Evolutionary conservation across 2,113 vertebrate species (phyloP).

Genomic region (Menidia beryllina): DNA sequence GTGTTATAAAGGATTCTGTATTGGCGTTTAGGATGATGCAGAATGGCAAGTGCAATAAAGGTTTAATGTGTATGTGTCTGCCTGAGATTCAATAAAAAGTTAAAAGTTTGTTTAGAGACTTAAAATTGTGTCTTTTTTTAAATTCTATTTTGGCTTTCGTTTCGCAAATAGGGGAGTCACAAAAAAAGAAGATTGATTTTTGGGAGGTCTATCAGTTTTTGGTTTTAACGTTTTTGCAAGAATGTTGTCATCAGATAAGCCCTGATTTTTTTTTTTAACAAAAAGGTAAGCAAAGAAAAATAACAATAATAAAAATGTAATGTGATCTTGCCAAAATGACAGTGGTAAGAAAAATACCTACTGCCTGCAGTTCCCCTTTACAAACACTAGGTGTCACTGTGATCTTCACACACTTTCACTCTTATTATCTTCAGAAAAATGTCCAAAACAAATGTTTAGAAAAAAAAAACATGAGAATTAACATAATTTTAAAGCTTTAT

Average conservation of each 20-base stretch:
- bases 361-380: slow-evolving; percentile 10
- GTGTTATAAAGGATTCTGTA: slow-evolving; percentile 30
- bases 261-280: no score
- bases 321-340: no score
- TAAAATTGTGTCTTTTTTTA: slow-evolving; percentile 23
- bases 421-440: not conserved
- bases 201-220: no score
- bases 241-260: no score
- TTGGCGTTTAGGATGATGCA: slow-evolving; percentile 32
- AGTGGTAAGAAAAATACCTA: not conserved
- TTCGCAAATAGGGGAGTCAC: no score
- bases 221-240: no score
- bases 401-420: not conserved
- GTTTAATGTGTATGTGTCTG: slow-evolving; percentile 76
- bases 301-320: no score
- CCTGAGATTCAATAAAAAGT: slow-evolving; percentile 79
- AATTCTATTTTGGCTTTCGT: not conserved
- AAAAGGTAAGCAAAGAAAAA: no score
- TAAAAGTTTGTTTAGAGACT: slow-evolving; percentile 70
- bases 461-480: not conserved
- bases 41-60: slow-evolving; percentile 78
- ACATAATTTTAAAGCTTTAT: slow-evolving; percentile 61
- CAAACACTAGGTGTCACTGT: slow-evolving; percentile 49
- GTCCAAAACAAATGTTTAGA: not conserved
- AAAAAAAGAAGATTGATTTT: no score